Evolutionary conservation across 2,888 invertebrate species (phyloP).

Genomic region (Fissipunctia ypsillon): DNA sequence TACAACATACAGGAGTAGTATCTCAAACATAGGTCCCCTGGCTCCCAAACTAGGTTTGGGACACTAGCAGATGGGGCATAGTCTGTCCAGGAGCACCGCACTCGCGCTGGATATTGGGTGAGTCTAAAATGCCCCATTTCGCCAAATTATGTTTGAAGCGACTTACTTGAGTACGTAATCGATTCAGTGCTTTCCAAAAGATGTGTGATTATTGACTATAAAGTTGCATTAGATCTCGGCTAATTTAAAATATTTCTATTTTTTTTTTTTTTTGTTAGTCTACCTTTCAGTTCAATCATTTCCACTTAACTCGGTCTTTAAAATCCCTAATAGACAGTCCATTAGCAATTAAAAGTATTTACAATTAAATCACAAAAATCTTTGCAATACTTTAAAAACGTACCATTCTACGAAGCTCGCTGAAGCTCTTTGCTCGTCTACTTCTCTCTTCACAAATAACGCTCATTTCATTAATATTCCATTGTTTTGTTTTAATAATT

Average conservation of each 20-base stretch:
- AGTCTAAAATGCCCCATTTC: too few species aligned
- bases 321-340: slow-evolving; percentile 45
- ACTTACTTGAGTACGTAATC: too few species aligned
- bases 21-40: too few species aligned
- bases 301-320: slow-evolving; percentile 26
- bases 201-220: too few species aligned
- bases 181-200: too few species aligned
- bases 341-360: slow-evolving; percentile 50
- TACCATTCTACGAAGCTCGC: slow-evolving; percentile 7
- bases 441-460: slow-evolving; percentile 25
- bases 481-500: slow-evolving; percentile 30
- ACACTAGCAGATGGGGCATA: too few species aligned
- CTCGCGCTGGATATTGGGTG: too few species aligned
- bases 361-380: slow-evolving; percentile 36
- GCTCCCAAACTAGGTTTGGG: too few species aligned
- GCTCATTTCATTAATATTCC: slow-evolving; percentile 22
- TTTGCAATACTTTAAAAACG: slow-evolving; percentile 29
- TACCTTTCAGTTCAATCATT: slow-evolving; percentile 11
- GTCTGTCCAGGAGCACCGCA: too few species aligned
- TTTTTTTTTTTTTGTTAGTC: slow-evolving; percentile 19
- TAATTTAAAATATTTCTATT: neutral
- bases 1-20: too few species aligned
- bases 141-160: too few species aligned
- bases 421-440: slow-evolving; percentile 24
- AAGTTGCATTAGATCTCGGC: too few species aligned